Evolutionary conservation across 2,113 vertebrate genomes (phyloP).

Genomic region (Anarhynchus alexandrinus): DNA sequence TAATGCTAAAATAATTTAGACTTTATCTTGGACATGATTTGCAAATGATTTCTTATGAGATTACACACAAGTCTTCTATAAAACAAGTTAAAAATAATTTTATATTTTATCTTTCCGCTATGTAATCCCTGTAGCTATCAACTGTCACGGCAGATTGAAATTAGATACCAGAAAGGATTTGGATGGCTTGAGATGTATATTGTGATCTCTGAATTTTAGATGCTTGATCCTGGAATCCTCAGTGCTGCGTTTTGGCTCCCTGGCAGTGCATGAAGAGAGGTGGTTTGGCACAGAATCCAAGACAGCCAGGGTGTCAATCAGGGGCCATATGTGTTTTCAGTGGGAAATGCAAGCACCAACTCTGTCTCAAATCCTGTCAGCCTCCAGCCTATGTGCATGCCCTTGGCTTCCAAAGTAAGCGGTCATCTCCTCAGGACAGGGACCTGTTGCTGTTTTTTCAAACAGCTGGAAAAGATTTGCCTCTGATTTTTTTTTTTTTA

Average conservation of each 20-base stretch:
- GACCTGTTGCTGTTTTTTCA: neutral
- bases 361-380: neutral
- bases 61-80: neutral
- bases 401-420: neutral
- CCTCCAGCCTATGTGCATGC: neutral
- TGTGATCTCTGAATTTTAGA: neutral
- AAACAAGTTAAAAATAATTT: neutral
- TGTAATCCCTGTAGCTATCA: neutral
- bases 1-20: neutral
- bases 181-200: neutral
- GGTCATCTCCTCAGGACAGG: neutral
- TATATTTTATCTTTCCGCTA: neutral
- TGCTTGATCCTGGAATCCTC: neutral
- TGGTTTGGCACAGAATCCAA: neutral
- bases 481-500: neutral
- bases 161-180: neutral
- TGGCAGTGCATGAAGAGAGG: neutral
- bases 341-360: neutral
- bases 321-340: fast-evolving
- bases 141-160: neutral
- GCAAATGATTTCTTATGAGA: neutral
- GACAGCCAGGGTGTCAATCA: neutral
- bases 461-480: neutral
- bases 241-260: neutral
- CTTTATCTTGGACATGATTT: neutral